A percentile compares a stretch with the other conserved stretches of the same genome.
Evolutionary conservation across 2,113 vertebrate species (phyloP).

Genomic region (Arizona elegans): DNA sequence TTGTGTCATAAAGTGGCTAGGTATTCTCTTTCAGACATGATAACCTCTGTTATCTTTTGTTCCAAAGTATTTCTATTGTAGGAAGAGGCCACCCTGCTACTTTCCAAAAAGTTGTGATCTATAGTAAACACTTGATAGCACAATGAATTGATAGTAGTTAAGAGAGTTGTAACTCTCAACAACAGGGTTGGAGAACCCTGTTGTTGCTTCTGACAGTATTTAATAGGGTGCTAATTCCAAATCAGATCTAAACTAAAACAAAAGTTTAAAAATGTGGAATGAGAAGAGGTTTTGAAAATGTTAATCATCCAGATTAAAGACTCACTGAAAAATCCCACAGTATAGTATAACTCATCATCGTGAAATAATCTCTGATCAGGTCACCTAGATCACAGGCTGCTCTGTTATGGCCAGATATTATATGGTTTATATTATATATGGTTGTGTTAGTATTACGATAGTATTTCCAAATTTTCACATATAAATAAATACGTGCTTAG

Average conservation of each 20-base stretch:
- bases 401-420: not conserved
- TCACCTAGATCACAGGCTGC: not conserved
- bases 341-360: not conserved
- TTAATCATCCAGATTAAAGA: not conserved
- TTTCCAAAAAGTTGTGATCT: not conserved
- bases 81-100: not conserved
- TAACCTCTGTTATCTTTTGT: not conserved
- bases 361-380: not conserved
- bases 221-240: not conserved
- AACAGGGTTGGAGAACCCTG: not conserved
- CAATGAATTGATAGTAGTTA: not conserved
- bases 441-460: not conserved
- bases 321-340: not conserved
- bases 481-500: not conserved
- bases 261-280: not conserved
- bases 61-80: not conserved
- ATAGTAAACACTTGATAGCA: not conserved
- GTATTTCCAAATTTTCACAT: not conserved
- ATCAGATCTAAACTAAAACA: not conserved
- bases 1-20: not conserved
- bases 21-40: not conserved
- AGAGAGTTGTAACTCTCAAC: not conserved
- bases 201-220: not conserved
- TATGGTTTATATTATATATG: not conserved
- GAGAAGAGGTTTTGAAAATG: not conserved